Evolutionary conservation across 2,888 invertebrate genomes (phyloP), one percentile per base, ranked within the genome.

Genomic region (Polylopha cassiicola): DNA sequence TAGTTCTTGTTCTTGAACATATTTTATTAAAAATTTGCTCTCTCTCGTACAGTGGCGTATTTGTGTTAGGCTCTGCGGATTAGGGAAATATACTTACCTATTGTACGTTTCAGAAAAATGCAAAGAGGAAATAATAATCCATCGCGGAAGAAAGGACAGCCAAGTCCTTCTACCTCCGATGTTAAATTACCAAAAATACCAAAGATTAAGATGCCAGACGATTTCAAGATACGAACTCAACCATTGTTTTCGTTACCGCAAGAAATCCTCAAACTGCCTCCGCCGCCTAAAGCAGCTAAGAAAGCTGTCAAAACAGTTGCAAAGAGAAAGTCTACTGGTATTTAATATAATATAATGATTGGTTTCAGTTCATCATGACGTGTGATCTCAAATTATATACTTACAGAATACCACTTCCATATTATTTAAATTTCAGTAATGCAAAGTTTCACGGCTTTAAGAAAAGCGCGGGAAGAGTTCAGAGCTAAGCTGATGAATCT

Each of bases 401-500:
- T 4, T 17, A 6, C 6, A 17, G 4, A 17, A 16, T 22, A 20
- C 24, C 17, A 9, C 11, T 6, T 20, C 11, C 6, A 9, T 8
- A 4, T 37, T 38, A 27, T 18, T 31, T 15, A 27, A 13, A 14
- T 61, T 58, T 38, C 55, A 90, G 89, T 87, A 39, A 87, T 88
- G 71, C 87, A 88, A 69, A 89, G 89, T 33, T 94, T 91, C 55
- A 89, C 92, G 18, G 87, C 87, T 2, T 86, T 91, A 79, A 87
- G 92, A 21, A 88, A 88, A 66, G 92, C 94, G 48, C 87, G 95
- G 11, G 95, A 95, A 70, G 90, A 92, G 53, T 97, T 96, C 74
- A 88, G 97, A 15, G 88, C 90, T 50, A 91, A 92, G 58, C 78
- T 97, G 39, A 91, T 95, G 34, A 89, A 90, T 50, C 84, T 94